Conservation (phyloP, 2,113 vertebrate species). For the Misgurnus mizolepis region DNA sequence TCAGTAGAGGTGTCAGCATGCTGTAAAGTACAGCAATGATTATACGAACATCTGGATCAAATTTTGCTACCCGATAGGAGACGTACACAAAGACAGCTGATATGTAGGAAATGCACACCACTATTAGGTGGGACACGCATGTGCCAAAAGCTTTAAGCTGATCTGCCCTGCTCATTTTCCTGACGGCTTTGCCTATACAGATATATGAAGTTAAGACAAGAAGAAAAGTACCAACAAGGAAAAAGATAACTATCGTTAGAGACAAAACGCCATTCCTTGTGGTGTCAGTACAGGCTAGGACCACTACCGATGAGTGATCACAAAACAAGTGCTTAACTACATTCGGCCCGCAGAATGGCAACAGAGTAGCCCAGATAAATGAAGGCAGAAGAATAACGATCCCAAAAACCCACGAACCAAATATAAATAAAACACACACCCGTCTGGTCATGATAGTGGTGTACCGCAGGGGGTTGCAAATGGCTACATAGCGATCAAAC, state of each 20-base stretch:
- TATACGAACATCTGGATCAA: constrained; percentile 56
- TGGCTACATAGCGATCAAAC: constrained; percentile 71
- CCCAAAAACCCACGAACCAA: constrained; percentile 64
- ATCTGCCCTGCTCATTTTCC: too few relatives aligned
- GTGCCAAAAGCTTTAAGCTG: too few relatives aligned
- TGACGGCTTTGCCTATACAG: constrained; percentile 44
- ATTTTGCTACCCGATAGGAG: constrained; percentile 52
- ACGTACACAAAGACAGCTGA: constrained; percentile 58
- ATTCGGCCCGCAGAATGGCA: constrained; percentile 51
- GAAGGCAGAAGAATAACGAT: constrained; percentile 17
- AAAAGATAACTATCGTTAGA: constrained; percentile 14
- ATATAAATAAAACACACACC: constrained; percentile 54
- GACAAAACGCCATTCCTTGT: constrained; percentile 24
- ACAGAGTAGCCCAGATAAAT: neutral
- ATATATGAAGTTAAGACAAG: constrained; percentile 40
- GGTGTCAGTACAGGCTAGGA: constrained; percentile 52
- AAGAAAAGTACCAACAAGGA: constrained; percentile 45
- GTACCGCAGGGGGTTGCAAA: constrained; percentile 71
- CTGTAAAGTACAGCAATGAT: constrained; percentile 57
- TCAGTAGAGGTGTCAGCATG: constrained; percentile 58
- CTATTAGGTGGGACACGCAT: constrained; percentile 51
- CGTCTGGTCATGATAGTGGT: constrained; percentile 65
- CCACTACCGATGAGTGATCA: constrained; percentile 49
- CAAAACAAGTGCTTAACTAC: constrained; percentile 57
- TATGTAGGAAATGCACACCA: constrained; percentile 55